Conservation (phyloP, 2,113 vertebrate species). For the Suncus etruscus region DNA sequence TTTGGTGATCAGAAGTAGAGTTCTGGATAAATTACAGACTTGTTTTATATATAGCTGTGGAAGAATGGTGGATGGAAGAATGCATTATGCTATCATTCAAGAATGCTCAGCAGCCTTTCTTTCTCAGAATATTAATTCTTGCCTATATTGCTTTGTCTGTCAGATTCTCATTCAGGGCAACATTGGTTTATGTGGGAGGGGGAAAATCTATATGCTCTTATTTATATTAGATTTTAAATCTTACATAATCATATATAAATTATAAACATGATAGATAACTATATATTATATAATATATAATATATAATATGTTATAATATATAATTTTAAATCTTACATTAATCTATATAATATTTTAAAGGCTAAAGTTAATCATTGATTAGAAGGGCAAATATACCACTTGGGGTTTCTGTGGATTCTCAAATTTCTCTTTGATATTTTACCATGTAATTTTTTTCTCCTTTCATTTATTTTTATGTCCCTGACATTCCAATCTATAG, state of each 20-base stretch:
- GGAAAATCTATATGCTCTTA: background rate
- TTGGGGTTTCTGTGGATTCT: background rate
- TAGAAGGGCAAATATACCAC: background rate
- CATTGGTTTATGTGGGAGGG: background rate
- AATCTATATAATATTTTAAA: background rate
- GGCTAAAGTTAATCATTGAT: background rate
- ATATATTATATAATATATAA: background rate
- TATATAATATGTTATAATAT: too few relatives aligned
- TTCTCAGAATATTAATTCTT: background rate
- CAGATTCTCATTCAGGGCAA: background rate
- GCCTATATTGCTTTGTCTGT: background rate
- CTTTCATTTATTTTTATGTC: background rate
- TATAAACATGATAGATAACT: too few relatives aligned
- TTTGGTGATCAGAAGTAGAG: background rate
- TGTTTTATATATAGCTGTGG: background rate
- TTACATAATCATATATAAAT: too few relatives aligned
- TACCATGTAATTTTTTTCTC: background rate
- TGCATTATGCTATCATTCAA: background rate
- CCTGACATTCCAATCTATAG: background rate
- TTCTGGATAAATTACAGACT: background rate
- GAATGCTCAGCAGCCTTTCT: background rate
- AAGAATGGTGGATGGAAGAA: background rate
- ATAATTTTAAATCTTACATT: too few relatives aligned
- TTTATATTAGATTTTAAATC: constrained; percentile 7
- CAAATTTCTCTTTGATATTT: background rate